Evolutionary conservation across 2,113 vertebrate genomes (phyloP), one percentile per base, ranked within the genome.

Genomic region (Phycodurus eques): DNA sequence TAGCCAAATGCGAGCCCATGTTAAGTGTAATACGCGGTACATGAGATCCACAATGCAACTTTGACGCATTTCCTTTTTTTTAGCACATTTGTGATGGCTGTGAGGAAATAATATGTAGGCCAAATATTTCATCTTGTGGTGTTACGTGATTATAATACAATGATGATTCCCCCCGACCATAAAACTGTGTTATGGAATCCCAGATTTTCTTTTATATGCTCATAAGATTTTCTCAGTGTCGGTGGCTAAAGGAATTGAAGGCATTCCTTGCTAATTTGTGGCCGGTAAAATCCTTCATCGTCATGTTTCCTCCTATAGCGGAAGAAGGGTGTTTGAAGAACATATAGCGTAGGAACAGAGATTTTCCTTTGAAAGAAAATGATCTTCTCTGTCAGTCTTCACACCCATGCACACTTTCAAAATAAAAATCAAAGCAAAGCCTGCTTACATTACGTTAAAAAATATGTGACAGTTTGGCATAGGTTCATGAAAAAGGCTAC

Each of bases 141-240:
- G 31, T 61, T 35, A 35, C 33, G 59, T 61, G 59, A 61, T 61
- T 61, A 17, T 61, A 35, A 61, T 61, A 19, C 31, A 35, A 35
- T 61, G 33, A 61, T 61, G 27, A 35, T 61, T 33, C 3, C 10
- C 5, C 39, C 39, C 10, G 14, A 19, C 8, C 8, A 62, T 62
- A 35, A 62, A 62, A 62, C 15, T 19, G 60, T 60, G 57, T 62
- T 62, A 27, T 59, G 56, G 12, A 59, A 59, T 59, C 56, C 22
- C 56, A 59, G 33, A 62, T 62, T 62, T 62, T 39, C 33, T 62
- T 62, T 62, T 39, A 62, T 62, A 62, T 11, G 11, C 60, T 62
- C 60, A 31, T 62, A 62, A 62, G 31, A 39, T 62, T 62, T 33
- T 62, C 17, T 62, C 6, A 17, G 60, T 19, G 33, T 39, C 31